phyloP scores from a whole-genome alignment of 2,113 vertebrate genomes.

The Athene noctua region DNA sequence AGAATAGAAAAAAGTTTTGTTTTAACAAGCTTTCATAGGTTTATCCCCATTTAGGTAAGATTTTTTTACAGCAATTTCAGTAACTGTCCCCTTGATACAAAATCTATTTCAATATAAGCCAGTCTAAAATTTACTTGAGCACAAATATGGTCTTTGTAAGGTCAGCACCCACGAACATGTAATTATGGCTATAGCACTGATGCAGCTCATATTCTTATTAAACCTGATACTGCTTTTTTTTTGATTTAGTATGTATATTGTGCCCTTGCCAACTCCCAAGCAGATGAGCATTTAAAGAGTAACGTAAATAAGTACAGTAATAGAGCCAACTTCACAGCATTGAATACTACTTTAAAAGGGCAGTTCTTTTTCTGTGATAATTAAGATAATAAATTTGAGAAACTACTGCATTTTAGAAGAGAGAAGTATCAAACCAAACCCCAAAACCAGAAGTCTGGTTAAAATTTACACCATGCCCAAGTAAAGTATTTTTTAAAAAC shows the following conservation, averaged over 20 bases:
- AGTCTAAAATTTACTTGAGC: not conserved
- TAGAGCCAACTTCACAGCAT: not conserved
- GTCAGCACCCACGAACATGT: not conserved
- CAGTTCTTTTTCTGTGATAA: not conserved
- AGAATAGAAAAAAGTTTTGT: not conserved
- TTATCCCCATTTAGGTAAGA: not conserved
- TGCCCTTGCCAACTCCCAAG: not conserved
- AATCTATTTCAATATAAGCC: not conserved
- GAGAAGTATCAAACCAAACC: not conserved
- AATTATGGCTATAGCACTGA: not conserved
- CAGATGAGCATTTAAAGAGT: not conserved
- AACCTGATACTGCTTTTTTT: not conserved
- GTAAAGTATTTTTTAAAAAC: not conserved
- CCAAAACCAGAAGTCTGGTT: not conserved
- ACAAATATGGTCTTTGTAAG: not conserved
- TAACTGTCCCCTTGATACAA: not conserved
- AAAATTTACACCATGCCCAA: not conserved
- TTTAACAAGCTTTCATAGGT: not conserved
- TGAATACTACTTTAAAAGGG: not conserved
- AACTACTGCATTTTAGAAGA: not conserved
- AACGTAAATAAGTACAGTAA: not conserved
- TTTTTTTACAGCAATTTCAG: accelerated
- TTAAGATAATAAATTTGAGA: not conserved
- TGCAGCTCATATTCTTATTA: not conserved
- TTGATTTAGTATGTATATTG: not conserved